Base-by-base conservation (phyloP, 2,797 vertebrate species). In the Acipenser transmontanus region DNA sequence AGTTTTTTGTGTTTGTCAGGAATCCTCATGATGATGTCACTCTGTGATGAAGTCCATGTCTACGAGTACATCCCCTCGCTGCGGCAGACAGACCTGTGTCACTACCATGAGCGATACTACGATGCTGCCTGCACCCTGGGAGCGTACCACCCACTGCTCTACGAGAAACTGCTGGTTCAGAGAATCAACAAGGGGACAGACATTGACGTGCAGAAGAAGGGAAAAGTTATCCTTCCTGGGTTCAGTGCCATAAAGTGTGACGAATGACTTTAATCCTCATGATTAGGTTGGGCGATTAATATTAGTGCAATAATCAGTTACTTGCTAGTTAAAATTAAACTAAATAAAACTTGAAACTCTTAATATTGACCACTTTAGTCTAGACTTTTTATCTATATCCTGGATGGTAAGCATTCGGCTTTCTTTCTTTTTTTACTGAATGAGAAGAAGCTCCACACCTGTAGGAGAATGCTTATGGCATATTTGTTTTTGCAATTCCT, bases 101-200 rank as follows among this genome's bases (percentile, higher is more conserved):
- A 99, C 83, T 99, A 99, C 83, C 94, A 99, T 0, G 96, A 99
- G 84, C 89, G 87, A n/a, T 98, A 98, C 77, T 95, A 94, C 0
- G 97, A 99, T 0, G 87, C 92, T 0, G 97, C 97, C 51, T 99
- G 97, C 78, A 99, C 97, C 0, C 82, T 98, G 62, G 97, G 97
- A 3, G 97, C 97, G 9, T 99, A 99, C 80, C 97, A 99, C 70
- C 97, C 97, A 0, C 86, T 99, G 71, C 91, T 99, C n/a, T 99
- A 92, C 0, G 97, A 99, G 84, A 99, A 99, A 86, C 92, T 93
- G 34, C 84, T 99, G 76, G 86, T 99, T 69, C 95, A 95, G 81
- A 88, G 92, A 63, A 90, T 98, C 81, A 98, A 98, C 87, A 81
- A 62, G 0, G 94, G 95, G 52, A 78, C 91, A 0, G 88, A 89